Conservation (phyloP, 2,113 vertebrate species). For the Gorsachius goisagi region DNA sequence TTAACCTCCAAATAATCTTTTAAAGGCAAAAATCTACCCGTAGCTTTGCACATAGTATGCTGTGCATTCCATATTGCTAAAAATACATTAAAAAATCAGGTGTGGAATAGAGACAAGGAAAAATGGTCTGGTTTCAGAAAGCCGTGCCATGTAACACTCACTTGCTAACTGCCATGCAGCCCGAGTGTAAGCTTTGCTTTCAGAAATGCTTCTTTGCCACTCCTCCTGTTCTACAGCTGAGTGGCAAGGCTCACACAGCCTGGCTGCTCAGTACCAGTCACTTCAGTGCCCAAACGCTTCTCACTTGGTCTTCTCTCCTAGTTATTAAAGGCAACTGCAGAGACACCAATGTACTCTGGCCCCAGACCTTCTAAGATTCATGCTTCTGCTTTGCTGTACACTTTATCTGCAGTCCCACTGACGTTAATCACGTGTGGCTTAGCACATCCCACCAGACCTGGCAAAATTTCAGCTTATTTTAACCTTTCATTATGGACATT, state of each 20-base stretch:
- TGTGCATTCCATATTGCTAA: not conserved
- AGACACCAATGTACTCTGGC: not conserved
- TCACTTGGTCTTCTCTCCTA: not conserved
- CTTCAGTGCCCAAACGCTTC: not conserved
- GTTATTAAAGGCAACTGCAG: not conserved
- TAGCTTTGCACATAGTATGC: not conserved
- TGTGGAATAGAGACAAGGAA: not conserved
- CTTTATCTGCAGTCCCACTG: not conserved
- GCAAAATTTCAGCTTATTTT: not conserved
- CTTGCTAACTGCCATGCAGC: not conserved
- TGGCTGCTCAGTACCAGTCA: not conserved
- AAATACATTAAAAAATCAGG: not conserved
- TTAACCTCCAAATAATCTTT: not conserved
- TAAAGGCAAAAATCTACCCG: not conserved
- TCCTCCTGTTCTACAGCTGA: not conserved
- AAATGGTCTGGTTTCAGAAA: not conserved
- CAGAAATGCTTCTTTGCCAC: not conserved
- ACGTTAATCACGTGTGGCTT: rapidly evolving
- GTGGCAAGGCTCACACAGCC: not conserved
- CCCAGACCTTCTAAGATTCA: not conserved
- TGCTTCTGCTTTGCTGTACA: not conserved
- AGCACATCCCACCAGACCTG: not conserved
- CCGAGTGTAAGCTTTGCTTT: not conserved
- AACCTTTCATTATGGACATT: not conserved
- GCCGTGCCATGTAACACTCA: not conserved